These are phyloP conservation scores for Thyatira batis DNA, from an alignment of 2,888 invertebrate genomes.

Conservation along the genomic window DNA sequence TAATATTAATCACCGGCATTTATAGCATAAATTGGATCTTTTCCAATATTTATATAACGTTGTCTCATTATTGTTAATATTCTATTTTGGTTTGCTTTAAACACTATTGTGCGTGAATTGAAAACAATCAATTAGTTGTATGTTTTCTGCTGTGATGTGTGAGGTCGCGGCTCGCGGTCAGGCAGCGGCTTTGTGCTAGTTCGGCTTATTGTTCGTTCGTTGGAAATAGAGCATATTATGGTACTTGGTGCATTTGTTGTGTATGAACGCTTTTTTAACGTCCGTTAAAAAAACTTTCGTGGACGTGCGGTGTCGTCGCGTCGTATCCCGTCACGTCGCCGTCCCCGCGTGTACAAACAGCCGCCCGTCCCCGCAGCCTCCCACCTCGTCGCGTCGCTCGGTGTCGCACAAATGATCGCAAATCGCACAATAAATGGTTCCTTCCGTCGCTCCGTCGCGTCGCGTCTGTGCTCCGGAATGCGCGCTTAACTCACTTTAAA, in stretches of 20 bases:
- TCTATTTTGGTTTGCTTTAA: background rate
- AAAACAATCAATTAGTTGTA: too few species aligned
- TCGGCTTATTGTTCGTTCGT: too few species aligned
- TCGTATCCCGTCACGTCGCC: slow-evolving; percentile 2
- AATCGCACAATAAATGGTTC: background rate
- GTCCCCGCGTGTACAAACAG: background rate
- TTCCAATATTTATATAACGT: background rate
- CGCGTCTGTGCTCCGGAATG: background rate
- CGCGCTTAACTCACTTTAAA: background rate
- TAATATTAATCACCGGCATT: background rate
- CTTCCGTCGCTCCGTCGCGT: background rate
- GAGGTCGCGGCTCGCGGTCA: too few species aligned
- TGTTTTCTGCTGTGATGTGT: too few species aligned
- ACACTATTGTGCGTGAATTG: too few species aligned
- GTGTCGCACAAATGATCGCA: background rate
- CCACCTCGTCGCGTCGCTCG: too few species aligned
- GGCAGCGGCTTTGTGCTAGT: too few species aligned
- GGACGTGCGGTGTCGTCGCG: slow-evolving; percentile 2
- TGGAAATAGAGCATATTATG: too few species aligned
- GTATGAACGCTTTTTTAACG: too few species aligned
- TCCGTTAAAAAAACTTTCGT: too few species aligned
- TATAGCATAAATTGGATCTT: background rate
- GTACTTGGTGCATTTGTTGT: too few species aligned
- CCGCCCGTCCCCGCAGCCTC: too few species aligned
- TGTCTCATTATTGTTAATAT: background rate